Evolutionary conservation across 2,797 vertebrate species (phyloP).

Genomic region (Falco berigora): DNA sequence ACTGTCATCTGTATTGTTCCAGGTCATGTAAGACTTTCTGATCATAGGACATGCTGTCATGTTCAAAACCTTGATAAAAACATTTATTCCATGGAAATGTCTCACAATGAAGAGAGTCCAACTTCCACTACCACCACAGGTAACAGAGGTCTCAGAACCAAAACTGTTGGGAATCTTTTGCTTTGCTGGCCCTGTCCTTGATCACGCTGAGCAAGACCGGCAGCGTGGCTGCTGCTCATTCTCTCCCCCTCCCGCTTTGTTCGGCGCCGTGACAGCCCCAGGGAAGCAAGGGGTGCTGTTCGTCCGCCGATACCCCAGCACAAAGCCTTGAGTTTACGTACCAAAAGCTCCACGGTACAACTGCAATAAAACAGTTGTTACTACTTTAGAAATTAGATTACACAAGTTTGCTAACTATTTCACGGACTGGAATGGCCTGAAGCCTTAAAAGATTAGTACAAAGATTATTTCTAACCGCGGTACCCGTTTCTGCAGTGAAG

Average conservation of each 20-base stretch:
- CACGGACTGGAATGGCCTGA: not conserved
- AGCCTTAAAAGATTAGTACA: not conserved
- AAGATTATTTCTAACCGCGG: not conserved
- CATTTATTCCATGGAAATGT: constrained; percentile 59
- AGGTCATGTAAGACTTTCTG: constrained; percentile 61
- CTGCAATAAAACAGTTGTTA: not conserved
- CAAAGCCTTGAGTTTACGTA: not conserved
- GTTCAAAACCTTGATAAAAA: constrained; percentile 50
- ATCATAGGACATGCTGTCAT: constrained; percentile 22
- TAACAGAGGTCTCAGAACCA: not conserved
- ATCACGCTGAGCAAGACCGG: accelerated
- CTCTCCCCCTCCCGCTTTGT: not conserved
- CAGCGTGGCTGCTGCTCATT: accelerated
- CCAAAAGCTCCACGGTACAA: not conserved
- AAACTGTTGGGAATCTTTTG: not conserved
- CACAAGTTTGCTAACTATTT: not conserved
- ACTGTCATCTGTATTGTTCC: constrained; percentile 9
- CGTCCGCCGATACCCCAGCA: not conserved
- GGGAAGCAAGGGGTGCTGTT: not conserved
- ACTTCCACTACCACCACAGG: constrained; percentile 66
- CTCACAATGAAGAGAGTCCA: constrained; percentile 50
- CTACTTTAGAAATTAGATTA: not conserved
- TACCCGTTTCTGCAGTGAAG: not conserved
- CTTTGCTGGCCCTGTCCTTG: not conserved
- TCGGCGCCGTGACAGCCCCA: not conserved